Evolutionary conservation across 1,140 invertebrate genomes (phyloP), one percentile per base, ranked within the genome.

Genomic region (Lordiphosa collinella): DNA sequence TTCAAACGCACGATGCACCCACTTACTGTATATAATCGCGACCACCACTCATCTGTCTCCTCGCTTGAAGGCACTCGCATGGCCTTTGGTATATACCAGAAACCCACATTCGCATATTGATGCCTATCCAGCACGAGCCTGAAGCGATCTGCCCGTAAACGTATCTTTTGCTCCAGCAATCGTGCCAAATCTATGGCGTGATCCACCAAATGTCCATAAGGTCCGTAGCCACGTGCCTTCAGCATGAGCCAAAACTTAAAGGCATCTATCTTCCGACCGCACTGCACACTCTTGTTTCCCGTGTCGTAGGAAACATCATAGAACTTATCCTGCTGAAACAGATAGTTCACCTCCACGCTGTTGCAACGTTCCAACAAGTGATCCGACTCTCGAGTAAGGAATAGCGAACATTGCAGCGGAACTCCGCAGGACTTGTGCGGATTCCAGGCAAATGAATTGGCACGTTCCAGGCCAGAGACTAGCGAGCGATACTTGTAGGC

Each of bases 201-300:
- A 46, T 96, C 93, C 0, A 95, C 90, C 0, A 92, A 89, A 1
- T 79, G 58, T 51, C 87, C 87, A 4, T 95, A 90, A 0, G 92
- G 92, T 1, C 75, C 72, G 13, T 92, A 91, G 0, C 95, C 94
- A 2, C 94, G 90, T 1, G 94, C 94, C 87, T 95, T 95, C 93
- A 97, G 96, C 94, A 97, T 96, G 29, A 97, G 89, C 97, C 97
- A 99, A 7, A 98, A 90, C 89, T 98, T 98, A 67, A 98, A 94
- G 1, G 95, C 94, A 88, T 99, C 97, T 53, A 96, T 94, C 90
- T 98, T 97, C 31, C 97, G 91, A 2, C 97, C 97, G 87, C 97
- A 99, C 87, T 98, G 96, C 2, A 99, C 91, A 58, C 95, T 96
- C 55, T 97, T 98, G 86, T 99, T 97, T 0, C 97, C 97, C 0